phyloP scores from a whole-genome alignment of 1,140 invertebrate genomes.

The Phenacoccus solenopsis region DNA sequence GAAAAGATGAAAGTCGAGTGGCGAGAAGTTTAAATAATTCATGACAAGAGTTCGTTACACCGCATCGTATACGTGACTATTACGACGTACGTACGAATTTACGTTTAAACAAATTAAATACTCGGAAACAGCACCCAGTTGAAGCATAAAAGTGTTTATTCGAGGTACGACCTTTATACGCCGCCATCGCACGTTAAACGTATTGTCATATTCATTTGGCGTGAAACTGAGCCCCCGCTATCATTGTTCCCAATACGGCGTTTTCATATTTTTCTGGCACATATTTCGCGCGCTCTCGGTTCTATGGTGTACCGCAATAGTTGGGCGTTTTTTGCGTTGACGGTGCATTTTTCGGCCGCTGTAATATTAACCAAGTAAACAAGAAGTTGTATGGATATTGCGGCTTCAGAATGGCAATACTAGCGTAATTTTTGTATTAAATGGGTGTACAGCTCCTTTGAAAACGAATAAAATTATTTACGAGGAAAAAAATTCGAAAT shows the following conservation, averaged over 20 bases:
- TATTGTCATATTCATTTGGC: neutral
- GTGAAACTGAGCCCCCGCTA: neutral
- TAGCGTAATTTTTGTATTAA: too few relatives aligned
- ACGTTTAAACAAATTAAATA: neutral
- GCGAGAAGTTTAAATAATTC: neutral
- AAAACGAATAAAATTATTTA: too few relatives aligned
- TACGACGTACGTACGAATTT: neutral
- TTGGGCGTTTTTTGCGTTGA: neutral
- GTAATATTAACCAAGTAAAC: neutral
- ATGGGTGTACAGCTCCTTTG: too few relatives aligned
- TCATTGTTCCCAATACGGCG: neutral
- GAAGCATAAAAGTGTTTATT: neutral
- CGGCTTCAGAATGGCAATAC: too few relatives aligned
- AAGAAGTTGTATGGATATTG: too few relatives aligned
- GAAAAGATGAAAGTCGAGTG: neutral
- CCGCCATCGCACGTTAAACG: neutral
- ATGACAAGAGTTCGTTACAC: neutral
- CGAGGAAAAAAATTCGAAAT: too few relatives aligned
- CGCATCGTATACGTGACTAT: neutral
- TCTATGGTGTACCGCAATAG: neutral
- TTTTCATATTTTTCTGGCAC: neutral
- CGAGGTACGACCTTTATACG: neutral
- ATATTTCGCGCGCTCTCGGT: neutral
- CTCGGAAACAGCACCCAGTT: neutral
- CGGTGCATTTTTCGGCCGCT: neutral